Percentiles rank a stretch among this genome's conserved stretches.
phyloP scores from a whole-genome alignment of 2,888 invertebrate genomes.

The Conchocele bisecta region DNA sequence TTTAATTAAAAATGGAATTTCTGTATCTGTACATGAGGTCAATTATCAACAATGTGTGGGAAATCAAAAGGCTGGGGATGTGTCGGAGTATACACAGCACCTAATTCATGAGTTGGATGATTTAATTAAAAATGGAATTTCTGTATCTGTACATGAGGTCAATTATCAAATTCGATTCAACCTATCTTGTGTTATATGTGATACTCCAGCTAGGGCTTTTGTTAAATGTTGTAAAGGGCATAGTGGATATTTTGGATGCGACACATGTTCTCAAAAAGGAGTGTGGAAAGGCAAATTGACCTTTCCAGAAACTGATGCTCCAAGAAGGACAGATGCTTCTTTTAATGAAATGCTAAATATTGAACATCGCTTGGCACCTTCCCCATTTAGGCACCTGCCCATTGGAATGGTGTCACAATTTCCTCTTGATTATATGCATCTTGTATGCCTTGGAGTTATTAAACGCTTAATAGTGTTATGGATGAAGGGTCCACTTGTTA shows the following conservation, averaged over 20 bases:
- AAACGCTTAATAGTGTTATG: slow-evolving; percentile 69
- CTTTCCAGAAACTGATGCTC: slow-evolving; percentile 46
- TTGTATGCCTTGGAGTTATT: slow-evolving; percentile 73
- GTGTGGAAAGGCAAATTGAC: slow-evolving; percentile 40
- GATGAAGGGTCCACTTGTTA: slow-evolving; percentile 58
- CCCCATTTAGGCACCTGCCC: slow-evolving; percentile 36
- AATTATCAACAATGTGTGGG: too few relatives aligned
- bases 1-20: too few relatives aligned
- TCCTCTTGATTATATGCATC: slow-evolving; percentile 76
- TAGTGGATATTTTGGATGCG: slow-evolving; percentile 27
- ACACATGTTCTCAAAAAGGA: slow-evolving; percentile 24
- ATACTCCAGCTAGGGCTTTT: slow-evolving; percentile 69
- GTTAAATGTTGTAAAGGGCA: slow-evolving; percentile 39
- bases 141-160: not conserved
- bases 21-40: too few relatives aligned
- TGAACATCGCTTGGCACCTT: slow-evolving; percentile 53
- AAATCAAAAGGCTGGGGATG: too few relatives aligned
- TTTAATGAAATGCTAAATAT: slow-evolving; percentile 53
- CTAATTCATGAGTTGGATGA: slow-evolving; percentile 35
- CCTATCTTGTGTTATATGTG: slow-evolving; percentile 61
- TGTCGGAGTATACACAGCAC: slow-evolving; percentile 17
- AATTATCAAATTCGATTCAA: slow-evolving; percentile 1
- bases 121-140: not conserved
- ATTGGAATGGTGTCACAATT: slow-evolving; percentile 69
- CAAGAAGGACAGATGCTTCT: slow-evolving; percentile 42